Evolutionary conservation across 2,113 vertebrate genomes (phyloP), one percentile per base, ranked within the genome.

Genomic region (Melanotaenia duboulayi): DNA sequence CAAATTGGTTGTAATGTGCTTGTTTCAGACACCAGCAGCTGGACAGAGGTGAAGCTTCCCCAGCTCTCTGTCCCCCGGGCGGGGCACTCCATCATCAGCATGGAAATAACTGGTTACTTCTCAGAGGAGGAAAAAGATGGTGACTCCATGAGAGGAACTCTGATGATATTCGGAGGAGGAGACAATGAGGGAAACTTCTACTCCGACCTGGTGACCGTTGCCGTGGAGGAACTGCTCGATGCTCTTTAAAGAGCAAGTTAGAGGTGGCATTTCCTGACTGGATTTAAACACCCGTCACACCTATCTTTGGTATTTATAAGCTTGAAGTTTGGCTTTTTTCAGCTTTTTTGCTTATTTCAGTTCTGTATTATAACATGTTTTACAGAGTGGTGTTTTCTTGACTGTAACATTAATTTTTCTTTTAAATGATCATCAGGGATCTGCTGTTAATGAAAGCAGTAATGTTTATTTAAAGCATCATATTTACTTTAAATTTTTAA

Each of bases 181-280:
- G 91, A 95, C 89, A 94, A 93, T 14, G 92, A 93, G 86, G 91
- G 91, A 5, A 72, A 70, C 39, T 95, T 93, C 69, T 94, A 86
- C 81, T 92, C 89, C 2, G 91, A 94, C 71, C 78, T 92, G 66
- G 87, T 83, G 7, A 81, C 87, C 0, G 73, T 92, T 20, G 19
- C 78, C 7, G 83, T 92, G 42, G 81, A 91, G 35, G 89, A 93
- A 11, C 59, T 94, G 76, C 85, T 91, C 5, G 14, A 3, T 16
- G 76, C 65, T 50, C 10, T 74, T 68, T 80, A 54, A 58, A 61
- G 57, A 42, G 39, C 19, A 25, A 73, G 52, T 60, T 56, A 48
- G 70, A 59, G 52, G 69, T 56, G 69, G 70, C 56, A 6, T 52
- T 42, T 37, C 51, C 62, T 52, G 60, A 68, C 63, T 62, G 42